Percentiles rank a stretch among this genome's conserved stretches.
Conservation (phyloP, 2,888 invertebrate genomes). For the Neoascia interrupta region DNA sequence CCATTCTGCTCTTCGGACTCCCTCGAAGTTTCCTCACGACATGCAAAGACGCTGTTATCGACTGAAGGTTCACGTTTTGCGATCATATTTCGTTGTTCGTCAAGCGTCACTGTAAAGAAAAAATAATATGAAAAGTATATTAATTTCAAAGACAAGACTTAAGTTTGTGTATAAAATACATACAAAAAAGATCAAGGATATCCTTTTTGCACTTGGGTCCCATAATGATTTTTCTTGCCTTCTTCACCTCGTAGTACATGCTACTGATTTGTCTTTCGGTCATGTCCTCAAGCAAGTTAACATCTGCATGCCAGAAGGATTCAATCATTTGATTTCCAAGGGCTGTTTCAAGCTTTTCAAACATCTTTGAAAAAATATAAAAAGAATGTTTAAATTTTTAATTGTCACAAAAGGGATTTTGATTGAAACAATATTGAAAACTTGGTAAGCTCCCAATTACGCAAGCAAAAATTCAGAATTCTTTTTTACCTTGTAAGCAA, state of each 20-base stretch:
- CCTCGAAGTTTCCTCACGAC: no score
- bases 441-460: no score
- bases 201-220: neutral
- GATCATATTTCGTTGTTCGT: neutral
- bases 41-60: no score
- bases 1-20: no score
- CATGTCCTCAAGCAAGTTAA: constrained; percentile 9
- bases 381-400: neutral
- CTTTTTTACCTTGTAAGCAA: no score
- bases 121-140: neutral
- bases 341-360: constrained; percentile 3
- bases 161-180: neutral
- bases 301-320: constrained; percentile 25
- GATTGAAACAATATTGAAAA: no score
- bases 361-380: constrained; percentile 26
- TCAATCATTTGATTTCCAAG: neutral
- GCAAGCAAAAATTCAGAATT: no score
- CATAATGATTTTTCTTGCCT: neutral
- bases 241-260: constrained; percentile 29
- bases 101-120: neutral
- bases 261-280: neutral
- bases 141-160: neutral
- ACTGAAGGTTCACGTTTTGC: no score
- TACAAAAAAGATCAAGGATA: constrained; percentile 31
- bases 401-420: no score